Percentiles rank a stretch among this genome's conserved stretches.
phyloP scores from a whole-genome alignment of 2,113 vertebrate species.

The Tragelaphus scriptus region DNA sequence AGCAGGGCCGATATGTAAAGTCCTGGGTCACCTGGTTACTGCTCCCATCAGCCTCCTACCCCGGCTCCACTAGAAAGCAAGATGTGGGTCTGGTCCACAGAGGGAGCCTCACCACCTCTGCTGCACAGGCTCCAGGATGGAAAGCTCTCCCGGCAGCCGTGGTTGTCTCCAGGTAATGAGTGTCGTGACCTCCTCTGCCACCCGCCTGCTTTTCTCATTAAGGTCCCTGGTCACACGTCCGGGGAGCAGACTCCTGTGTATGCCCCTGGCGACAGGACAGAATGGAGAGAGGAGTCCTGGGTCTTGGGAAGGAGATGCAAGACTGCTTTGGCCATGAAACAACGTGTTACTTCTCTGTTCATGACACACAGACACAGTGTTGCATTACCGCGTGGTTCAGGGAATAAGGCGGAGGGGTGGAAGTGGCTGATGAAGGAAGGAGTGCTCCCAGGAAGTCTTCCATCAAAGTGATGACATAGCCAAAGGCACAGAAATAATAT shows the following conservation, averaged over 20 bases:
- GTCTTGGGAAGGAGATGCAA: background rate
- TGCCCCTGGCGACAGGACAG: background rate
- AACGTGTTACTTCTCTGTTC: background rate
- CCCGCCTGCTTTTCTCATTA: background rate
- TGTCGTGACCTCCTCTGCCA: background rate
- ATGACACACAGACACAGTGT: background rate
- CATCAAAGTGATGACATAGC: constrained; percentile 39
- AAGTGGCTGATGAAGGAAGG: background rate
- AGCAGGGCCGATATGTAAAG: background rate
- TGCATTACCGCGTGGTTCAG: background rate
- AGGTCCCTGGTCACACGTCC: background rate
- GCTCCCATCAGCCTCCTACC: background rate
- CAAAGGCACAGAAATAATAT: constrained; percentile 3
- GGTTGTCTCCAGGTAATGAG: background rate
- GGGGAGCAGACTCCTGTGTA: background rate
- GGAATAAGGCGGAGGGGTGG: background rate
- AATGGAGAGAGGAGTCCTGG: background rate
- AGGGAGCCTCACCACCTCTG: background rate
- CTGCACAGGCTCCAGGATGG: background rate
- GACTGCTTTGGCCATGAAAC: background rate
- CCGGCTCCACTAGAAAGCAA: background rate
- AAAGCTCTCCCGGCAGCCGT: background rate
- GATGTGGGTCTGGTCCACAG: background rate
- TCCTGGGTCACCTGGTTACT: background rate
- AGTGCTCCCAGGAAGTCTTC: background rate